Conservation (phyloP, 2,113 vertebrate genomes). For the Zosterops hypoxanthus region DNA sequence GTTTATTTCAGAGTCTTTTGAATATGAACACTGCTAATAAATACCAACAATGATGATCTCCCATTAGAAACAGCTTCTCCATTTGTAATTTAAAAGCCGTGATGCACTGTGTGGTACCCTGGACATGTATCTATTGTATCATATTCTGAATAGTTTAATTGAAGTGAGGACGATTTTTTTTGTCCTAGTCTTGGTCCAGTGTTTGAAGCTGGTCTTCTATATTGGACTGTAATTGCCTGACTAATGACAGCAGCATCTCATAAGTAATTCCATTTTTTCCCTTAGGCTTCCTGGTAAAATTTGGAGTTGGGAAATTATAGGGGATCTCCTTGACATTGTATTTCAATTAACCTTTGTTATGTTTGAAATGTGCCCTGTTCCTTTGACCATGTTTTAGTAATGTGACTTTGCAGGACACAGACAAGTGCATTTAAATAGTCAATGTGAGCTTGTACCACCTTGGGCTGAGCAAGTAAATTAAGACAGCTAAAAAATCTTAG, state of each 20-base stretch:
- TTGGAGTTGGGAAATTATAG: not conserved
- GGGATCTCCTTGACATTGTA: not conserved
- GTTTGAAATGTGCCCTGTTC: not conserved
- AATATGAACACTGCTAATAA: not conserved
- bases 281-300: not conserved
- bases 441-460: not conserved
- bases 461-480: not conserved
- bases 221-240: not conserved
- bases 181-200: not conserved
- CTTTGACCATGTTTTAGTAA: not conserved
- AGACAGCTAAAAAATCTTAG: not conserved
- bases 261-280: not conserved
- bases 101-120: not conserved
- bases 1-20: not conserved
- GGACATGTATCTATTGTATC: not conserved
- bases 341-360: not conserved
- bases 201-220: not conserved
- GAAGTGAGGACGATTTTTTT: not conserved
- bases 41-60: not conserved
- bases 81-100: not conserved
- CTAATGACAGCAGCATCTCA: not conserved
- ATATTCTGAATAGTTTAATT: not conserved
- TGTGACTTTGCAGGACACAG: not conserved
- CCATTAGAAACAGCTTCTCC: not conserved
- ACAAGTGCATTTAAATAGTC: not conserved